Base-by-base conservation (phyloP, 2,797 vertebrate species). In the Enteromius argenteus region DNA sequence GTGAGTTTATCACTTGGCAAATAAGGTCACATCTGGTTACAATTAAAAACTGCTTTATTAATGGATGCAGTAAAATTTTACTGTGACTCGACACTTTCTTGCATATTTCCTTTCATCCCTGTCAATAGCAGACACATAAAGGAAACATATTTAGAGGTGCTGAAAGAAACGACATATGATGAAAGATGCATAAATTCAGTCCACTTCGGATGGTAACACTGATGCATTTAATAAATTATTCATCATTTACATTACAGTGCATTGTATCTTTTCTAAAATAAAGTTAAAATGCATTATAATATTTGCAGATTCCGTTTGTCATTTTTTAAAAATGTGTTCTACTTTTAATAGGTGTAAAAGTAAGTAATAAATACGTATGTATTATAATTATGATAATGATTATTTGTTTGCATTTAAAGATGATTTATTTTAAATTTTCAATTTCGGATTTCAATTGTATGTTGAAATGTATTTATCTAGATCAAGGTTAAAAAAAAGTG, bases 41-140 rank as follows among this genome's bases (percentile, higher is more conserved):
- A 92, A 93, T 95, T 95, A 95, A 90, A 88, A 90, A 46, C 74
- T 81, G 81, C 90, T 93, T 91, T 91, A 91, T 88, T 88, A 86
- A 92, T 93, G 90, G 90, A 90, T 92, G 91, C 90, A 93, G 92
- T 94, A 94, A 94, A 93, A 91, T 90, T 90, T 90, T 92, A 93
- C 90, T 86, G 84, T 85, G 90, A 92, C 93, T 92, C 93, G 64
- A 90, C 81, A 90, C 93, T 93, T 95, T 79, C 14, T 77, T 64
- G 71, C 74, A 78, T 23, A 79, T 75, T 44, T 94, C 44, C 80
- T 90, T 91, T 91, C 92, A 93, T 90, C 93, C 92, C 93, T 91
- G 92, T 80, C 87, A 79, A 23, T 80, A 86, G 92, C 91, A 88
- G 91, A 90, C 58, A 74, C 27, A 14, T 46, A 21, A 4, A 71